Base-by-base conservation (phyloP, 2,113 vertebrate species). In the Toxostoma redivivum region DNA sequence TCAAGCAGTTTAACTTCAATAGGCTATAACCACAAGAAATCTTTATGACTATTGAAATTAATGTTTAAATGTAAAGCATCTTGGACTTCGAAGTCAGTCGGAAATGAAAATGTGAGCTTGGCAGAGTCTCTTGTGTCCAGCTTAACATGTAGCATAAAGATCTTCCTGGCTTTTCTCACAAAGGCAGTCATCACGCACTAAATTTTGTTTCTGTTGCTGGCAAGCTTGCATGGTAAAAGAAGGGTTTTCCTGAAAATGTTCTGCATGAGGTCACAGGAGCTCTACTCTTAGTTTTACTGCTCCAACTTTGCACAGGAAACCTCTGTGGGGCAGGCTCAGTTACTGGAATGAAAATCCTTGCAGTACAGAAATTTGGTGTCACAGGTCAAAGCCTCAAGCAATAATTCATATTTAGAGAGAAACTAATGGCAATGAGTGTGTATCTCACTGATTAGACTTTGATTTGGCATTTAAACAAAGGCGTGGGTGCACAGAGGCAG, bases 391-490 rank as follows among this genome's bases (percentile, higher is more conserved):
- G 50, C 44, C n/a, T 90, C 14, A 42, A 67, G 48, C 21, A 22
- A 2, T 56, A 67, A 19, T 71, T 93, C 19, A n/a, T 0, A 0
- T 67, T 90, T 37, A 58, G 51, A 66, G 57, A 47, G 21, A 82
- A 93, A 42, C 5, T 14, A 37, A 30, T 28, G 25, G 45, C 73
- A 76, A 3, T 33, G 42, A 78, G 5, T 13, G 9, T 38, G 25
- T 51, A 5, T 70, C 27, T 76, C 37, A 33, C 5, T 33, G 14
- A 15, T 44, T 8, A 71, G 8, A 47, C 24, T 12, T 56, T 58
- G 15, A 10, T 65, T 42, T 81, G 62, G 23, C 0, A 0, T 70
- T 78, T 66, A 60, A 40, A 40, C 1, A 0, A 50, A 91, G 17
- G 20, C 45, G 17, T 70, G 37, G 5, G 54, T 70, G 42, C 30